phyloP scores from a whole-genome alignment of 2,888 invertebrate genomes.

The Sesamia inferens region DNA sequence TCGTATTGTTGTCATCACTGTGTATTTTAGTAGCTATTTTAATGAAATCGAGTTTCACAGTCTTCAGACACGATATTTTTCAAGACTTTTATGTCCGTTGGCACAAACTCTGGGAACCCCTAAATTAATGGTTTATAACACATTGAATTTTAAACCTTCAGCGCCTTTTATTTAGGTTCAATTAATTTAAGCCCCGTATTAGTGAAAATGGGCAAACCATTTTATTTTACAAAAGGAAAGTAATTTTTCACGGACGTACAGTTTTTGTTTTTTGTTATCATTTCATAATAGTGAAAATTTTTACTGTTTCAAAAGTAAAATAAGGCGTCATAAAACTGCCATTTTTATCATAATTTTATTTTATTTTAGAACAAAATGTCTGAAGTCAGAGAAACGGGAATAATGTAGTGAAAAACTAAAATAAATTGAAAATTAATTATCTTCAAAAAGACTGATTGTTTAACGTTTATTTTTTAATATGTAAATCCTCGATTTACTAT shows the following conservation, averaged over 20 bases:
- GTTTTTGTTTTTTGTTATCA: not conserved
- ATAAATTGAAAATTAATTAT: conserved; percentile 76
- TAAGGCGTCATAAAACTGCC: not conserved
- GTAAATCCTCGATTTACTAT: conserved; percentile 80
- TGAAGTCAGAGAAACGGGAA: conserved; percentile 53
- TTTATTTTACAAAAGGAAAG: not conserved
- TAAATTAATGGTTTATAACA: not conserved
- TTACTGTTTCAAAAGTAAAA: not conserved
- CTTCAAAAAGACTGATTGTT: conserved; percentile 89
- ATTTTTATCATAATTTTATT: not conserved
- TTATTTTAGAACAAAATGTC: conserved; percentile 31
- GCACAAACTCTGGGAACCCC: too few relatives aligned
- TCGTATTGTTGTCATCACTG: too few relatives aligned
- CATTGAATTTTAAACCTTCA: not conserved
- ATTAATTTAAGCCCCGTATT: not conserved
- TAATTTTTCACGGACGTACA: not conserved
- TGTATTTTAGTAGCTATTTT: conserved; percentile 43
- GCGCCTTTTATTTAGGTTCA: not conserved
- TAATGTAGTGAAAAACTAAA: conserved; percentile 66
- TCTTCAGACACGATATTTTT: conserved; percentile 38
- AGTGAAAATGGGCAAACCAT: not conserved
- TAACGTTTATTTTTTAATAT: conserved; percentile 80
- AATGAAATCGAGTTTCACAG: conserved; percentile 39
- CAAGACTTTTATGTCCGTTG: not conserved
- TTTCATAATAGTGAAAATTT: not conserved